phyloP scores from a whole-genome alignment of 2,113 vertebrate genomes.

The Notothenia rossii region DNA sequence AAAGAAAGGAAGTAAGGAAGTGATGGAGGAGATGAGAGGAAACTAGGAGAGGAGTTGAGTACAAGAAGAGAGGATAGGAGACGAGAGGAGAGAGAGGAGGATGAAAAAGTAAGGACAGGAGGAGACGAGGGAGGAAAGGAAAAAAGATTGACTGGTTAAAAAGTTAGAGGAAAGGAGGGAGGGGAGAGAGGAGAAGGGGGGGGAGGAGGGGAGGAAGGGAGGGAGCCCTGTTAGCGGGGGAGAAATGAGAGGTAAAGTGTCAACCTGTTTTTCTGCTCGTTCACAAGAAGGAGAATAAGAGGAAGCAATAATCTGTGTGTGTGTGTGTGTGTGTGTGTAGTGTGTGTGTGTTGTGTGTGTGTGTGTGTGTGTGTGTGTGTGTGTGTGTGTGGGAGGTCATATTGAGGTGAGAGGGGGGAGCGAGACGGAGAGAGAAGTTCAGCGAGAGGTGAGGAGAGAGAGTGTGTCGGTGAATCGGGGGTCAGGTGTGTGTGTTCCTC shows the following conservation, averaged over 20 bases:
- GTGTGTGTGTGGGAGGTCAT: slow-evolving; percentile 65
- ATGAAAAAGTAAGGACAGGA: neutral
- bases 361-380: too few relatives aligned
- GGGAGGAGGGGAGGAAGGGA: too few relatives aligned
- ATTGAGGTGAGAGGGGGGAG: slow-evolving; percentile 75
- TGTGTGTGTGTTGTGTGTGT: neutral
- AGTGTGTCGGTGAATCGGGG: too few relatives aligned
- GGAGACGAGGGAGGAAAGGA: neutral
- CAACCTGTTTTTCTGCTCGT: slow-evolving; percentile 61
- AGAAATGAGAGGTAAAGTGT: slow-evolving; percentile 14
- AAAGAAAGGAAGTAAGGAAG: neutral
- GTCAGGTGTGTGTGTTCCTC: too few relatives aligned
- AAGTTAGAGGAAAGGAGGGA: too few relatives aligned
- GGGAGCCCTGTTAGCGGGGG: too few relatives aligned
- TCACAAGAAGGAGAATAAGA: slow-evolving; percentile 64
- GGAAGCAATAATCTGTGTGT: slow-evolving; percentile 71
- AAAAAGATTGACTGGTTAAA: neutral
- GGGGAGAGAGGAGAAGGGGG: too few relatives aligned
- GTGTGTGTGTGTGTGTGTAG: slow-evolving; percentile 37
- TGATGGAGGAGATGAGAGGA: neutral
- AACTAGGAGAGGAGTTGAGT: neutral
- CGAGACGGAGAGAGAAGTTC: slow-evolving; percentile 72
- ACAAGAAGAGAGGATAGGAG: neutral
- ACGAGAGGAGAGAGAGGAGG: neutral
- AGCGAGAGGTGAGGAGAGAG: too few relatives aligned